Evolutionary conservation across 2,113 vertebrate genomes (phyloP), one percentile per base, ranked within the genome.

Genomic region (Apodemus sylvaticus): DNA sequence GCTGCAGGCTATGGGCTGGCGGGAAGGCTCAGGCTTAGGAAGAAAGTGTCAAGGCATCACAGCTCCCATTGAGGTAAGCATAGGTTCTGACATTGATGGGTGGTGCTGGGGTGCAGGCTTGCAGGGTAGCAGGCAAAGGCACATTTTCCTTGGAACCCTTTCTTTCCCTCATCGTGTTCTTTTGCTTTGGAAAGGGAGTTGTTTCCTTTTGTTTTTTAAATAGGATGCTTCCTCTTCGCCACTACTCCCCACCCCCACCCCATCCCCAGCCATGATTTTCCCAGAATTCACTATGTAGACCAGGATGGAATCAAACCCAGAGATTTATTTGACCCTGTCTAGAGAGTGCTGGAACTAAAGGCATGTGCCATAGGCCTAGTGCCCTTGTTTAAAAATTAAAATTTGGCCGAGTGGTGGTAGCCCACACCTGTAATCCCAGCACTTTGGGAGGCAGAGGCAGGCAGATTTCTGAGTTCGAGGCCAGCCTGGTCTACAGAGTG

Each of bases 1-100:
- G 99, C 99, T 99, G 71, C 99, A 99, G 97, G 99, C 99, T 74
- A 99, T 99, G 99, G 99, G 99, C 82, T 99, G 99, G 99, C 99
- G 99, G 97, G 99, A 99, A 98, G 99, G 99, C 20, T 99, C 99
- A 0, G 99, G 99, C 53, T 98, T 99, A 45, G 99, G 99, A 39
- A 98, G 99, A 73, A 99, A 99, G 96, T 99, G 99, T 92, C 99
- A 99, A 97, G 99, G 99, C 96, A 99, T 99, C 97, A 99, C 99
- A 2, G 98, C 99, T 68, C 99, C 99, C 70, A 99, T 99, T 85
- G 99, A 99, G 99, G 99, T 99, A 97, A 98, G 98, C 31, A 36
- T 45, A 7, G 55, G 4, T 4, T 31, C 36, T 29, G 78, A 31
- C 39, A 45, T 81, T 51, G 8, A 1, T 42, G 5, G 55, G 7